These are phyloP conservation scores for Colletes collaris DNA, from an alignment of 2,888 invertebrate species.

Conservation along the genomic window DNA sequence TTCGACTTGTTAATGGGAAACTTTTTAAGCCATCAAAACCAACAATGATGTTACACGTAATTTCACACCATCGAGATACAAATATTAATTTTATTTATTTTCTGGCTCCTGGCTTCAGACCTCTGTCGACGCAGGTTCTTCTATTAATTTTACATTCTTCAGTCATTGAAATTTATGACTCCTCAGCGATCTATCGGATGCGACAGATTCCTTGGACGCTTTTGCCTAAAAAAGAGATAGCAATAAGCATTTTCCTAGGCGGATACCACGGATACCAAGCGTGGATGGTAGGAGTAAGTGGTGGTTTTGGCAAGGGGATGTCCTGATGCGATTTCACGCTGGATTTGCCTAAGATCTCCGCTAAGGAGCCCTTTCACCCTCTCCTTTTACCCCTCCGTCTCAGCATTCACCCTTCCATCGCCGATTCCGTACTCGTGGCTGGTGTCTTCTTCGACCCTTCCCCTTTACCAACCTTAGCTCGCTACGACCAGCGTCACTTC, in stretches of 20 bases:
- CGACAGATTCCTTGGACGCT: slow-evolving; percentile 5
- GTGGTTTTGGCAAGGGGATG: slow-evolving; percentile 81
- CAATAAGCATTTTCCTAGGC: slow-evolving; percentile 61
- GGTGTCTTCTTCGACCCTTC: slow-evolving; percentile 60
- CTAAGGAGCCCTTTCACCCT: slow-evolving; percentile 82
- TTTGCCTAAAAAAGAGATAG: slow-evolving; percentile 24
- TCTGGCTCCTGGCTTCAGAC: no score
- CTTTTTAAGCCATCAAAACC: no score
- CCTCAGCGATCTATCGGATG: not conserved
- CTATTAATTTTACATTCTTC: not conserved
- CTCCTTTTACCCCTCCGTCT: slow-evolving; percentile 66
- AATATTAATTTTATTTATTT: no score
- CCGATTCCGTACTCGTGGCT: slow-evolving; percentile 66
- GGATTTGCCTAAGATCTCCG: slow-evolving; percentile 87
- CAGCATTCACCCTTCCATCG: slow-evolving; percentile 69
- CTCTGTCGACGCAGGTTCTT: no score
- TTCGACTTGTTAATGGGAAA: no score
- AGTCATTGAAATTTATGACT: not conserved
- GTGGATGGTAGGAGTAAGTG: slow-evolving; percentile 80
- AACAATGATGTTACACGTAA: no score
- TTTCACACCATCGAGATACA: no score
- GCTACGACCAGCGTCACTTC: slow-evolving; percentile 57
- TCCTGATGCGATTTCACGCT: slow-evolving; percentile 88
- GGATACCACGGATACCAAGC: slow-evolving; percentile 61
- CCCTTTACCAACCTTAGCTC: slow-evolving; percentile 35